phyloP scores from a whole-genome alignment of 1,140 invertebrate species.

The Micrasema longulum region DNA sequence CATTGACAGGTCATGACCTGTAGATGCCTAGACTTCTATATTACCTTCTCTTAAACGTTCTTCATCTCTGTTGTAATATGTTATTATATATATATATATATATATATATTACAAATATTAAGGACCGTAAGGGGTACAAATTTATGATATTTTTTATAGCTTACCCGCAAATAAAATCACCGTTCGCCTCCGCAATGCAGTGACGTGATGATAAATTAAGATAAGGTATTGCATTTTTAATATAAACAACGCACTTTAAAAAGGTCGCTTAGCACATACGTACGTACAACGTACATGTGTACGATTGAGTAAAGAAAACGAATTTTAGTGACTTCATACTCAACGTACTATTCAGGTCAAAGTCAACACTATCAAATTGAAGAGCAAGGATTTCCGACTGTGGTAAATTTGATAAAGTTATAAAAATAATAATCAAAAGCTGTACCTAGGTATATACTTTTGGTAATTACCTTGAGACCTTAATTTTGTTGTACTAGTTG shows the following conservation, averaged over 20 bases:
- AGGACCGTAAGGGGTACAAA: no score
- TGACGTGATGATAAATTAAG: not conserved
- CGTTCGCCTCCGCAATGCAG: no score
- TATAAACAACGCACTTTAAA: not conserved
- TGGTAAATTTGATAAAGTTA: not conserved
- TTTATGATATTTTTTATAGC: no score
- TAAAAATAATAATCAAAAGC: not conserved
- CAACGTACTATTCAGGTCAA: not conserved
- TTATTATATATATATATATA: no score
- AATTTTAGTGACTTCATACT: not conserved
- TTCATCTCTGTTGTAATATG: no score
- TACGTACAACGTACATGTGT: not conserved
- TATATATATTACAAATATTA: no score
- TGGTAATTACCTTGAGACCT: not conserved
- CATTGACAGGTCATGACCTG: no score
- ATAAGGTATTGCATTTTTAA: not conserved
- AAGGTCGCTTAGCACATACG: not conserved
- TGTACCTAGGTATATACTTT: not conserved
- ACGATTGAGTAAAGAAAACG: not conserved
- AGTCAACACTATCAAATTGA: slow-evolving; percentile 1
- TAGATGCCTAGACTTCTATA: no score
- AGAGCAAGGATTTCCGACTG: not conserved
- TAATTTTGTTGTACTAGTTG: no score
- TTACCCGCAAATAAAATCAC: no score
- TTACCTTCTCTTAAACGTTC: no score